These are phyloP conservation scores for Podarcis lilfordi DNA, from an alignment of 2,797 vertebrate genomes.

Conservation along the genomic window DNA sequence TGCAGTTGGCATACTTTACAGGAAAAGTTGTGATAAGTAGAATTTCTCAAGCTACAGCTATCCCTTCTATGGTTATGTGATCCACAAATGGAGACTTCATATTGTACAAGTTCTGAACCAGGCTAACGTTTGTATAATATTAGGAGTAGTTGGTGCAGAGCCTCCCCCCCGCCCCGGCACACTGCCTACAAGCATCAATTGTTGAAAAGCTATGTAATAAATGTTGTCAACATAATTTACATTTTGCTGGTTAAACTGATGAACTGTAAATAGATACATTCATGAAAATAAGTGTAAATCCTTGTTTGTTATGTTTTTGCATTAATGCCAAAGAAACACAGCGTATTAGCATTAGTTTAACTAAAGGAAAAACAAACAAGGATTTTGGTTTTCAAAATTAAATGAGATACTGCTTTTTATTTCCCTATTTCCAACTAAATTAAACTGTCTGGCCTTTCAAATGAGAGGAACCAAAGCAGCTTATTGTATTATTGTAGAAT, in stretches of 20 bases:
- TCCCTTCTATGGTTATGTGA: background rate
- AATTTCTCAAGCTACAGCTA: background rate
- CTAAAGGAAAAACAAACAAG: background rate
- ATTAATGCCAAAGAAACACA: background rate
- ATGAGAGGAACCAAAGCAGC: background rate
- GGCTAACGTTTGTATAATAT: background rate
- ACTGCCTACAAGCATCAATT: background rate
- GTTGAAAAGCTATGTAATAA: background rate
- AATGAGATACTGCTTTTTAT: conserved; percentile 6
- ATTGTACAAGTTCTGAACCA: background rate
- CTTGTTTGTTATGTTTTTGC: background rate
- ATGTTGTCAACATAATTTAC: background rate
- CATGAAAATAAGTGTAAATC: background rate
- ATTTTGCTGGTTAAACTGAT: background rate
- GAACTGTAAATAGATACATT: conserved; percentile 3
- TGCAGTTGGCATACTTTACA: background rate
- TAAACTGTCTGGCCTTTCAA: conserved; percentile 4
- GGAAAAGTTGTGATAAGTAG: no score
- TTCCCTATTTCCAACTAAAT: background rate
- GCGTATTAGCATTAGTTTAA: background rate
- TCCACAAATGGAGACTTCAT: no score
- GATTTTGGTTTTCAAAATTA: conserved; percentile 8
- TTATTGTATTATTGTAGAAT: background rate
- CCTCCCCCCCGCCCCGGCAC: no score
- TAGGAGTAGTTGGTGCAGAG: background rate